These are phyloP conservation scores for Tachysurus vachellii DNA, from an alignment of 2,113 vertebrate species.

Conservation along the genomic window DNA sequence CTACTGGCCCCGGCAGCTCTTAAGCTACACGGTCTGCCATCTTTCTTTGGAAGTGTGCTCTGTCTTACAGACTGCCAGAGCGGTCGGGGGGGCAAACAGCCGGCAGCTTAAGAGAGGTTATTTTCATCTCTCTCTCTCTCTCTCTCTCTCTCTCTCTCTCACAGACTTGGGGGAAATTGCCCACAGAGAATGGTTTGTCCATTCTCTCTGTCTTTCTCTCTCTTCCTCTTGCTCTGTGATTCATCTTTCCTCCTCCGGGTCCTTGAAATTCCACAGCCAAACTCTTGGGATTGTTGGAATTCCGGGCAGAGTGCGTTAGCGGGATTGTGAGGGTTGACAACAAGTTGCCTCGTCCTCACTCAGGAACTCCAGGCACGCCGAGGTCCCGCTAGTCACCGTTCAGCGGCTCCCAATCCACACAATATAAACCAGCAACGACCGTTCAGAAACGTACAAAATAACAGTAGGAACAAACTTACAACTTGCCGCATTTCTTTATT, in stretches of 20 bases:
- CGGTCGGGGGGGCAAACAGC: constrained; percentile 47
- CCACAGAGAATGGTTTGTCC: constrained; percentile 17
- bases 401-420: background rate
- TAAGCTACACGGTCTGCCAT: constrained; percentile 59
- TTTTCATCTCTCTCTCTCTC: constrained; percentile 58
- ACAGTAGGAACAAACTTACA: background rate
- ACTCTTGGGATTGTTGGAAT: constrained; percentile 70
- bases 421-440: background rate
- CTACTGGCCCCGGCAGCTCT: constrained; percentile 54
- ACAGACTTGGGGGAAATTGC: constrained; percentile 37
- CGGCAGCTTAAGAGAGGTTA: constrained; percentile 56
- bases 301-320: constrained; percentile 59
- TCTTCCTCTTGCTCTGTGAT: constrained; percentile 43
- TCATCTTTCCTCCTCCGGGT: constrained; percentile 63
- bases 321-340: constrained; percentile 51
- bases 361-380: constrained; percentile 35
- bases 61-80: constrained; percentile 61
- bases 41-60: constrained; percentile 66
- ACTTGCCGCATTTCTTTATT: no score
- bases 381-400: background rate
- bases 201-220: constrained; percentile 16
- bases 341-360: background rate
- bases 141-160: background rate
- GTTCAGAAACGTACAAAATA: background rate
- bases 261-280: constrained; percentile 72